These are phyloP conservation scores for Crocodylus rhombifer DNA, from an alignment of 2,797 vertebrate species.

Conservation along the genomic window DNA sequence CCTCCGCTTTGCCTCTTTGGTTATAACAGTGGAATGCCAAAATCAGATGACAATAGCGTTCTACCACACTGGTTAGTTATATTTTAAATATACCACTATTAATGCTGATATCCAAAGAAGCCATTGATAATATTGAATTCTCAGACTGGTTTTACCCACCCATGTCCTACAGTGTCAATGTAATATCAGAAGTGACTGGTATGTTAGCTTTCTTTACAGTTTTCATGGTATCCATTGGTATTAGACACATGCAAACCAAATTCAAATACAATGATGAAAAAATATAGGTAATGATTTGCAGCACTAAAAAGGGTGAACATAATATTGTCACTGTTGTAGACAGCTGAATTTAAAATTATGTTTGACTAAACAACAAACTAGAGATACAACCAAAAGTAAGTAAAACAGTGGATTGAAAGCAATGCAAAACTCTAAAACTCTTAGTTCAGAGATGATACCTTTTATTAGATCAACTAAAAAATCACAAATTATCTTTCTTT, in stretches of 20 bases:
- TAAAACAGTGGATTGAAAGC: neutral
- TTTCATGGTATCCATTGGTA: neutral
- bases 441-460: no score
- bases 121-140: neutral
- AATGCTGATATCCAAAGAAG: neutral
- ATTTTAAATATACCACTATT: neutral
- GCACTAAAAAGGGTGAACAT: neutral
- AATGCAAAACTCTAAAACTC: no score
- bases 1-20: neutral
- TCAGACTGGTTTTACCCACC: neutral
- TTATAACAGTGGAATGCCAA: neutral
- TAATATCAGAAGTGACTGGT: slow-evolving; percentile 2
- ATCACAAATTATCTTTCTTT: no score
- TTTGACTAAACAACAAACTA: neutral
- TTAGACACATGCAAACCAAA: neutral
- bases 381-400: neutral
- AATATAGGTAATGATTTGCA: neutral
- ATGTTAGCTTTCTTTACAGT: neutral
- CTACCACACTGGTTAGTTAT: neutral
- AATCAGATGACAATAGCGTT: neutral
- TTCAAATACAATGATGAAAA: neutral
- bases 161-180: neutral
- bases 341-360: neutral
- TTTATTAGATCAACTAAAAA: no score
- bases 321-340: neutral